Conservation (phyloP, 2,888 invertebrate species). For the Hololepta plana region DNA sequence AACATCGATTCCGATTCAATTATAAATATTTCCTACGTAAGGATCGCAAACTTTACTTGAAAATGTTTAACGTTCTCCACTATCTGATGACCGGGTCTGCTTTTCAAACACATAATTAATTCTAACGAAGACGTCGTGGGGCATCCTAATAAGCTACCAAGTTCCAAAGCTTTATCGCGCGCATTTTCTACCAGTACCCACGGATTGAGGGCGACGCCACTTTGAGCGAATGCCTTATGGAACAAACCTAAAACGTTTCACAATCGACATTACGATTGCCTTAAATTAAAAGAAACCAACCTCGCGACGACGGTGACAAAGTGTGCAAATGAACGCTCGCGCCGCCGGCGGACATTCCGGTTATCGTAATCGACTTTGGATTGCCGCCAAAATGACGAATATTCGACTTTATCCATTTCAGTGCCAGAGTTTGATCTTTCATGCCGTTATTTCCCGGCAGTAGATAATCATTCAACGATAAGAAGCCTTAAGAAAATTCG, state of each 20-base stretch:
- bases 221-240: slow-evolving; percentile 45
- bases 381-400: slow-evolving; percentile 55
- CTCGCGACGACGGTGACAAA: slow-evolving; percentile 41
- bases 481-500: slow-evolving; percentile 41
- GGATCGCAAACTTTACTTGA: too few relatives aligned
- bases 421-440: slow-evolving; percentile 52
- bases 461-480: slow-evolving; percentile 50
- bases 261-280: too few relatives aligned
- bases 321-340: slow-evolving; percentile 58
- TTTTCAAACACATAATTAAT: slow-evolving; percentile 45
- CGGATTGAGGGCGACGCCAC: slow-evolving; percentile 47
- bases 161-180: slow-evolving; percentile 37
- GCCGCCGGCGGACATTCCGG: slow-evolving; percentile 57
- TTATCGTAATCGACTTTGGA: slow-evolving; percentile 44
- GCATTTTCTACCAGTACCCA: slow-evolving; percentile 37
- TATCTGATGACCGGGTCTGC: slow-evolving; percentile 39
- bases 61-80: slow-evolving; percentile 38
- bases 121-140: slow-evolving; percentile 31
- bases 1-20: too few relatives aligned
- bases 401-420: slow-evolving; percentile 51
- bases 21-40: too few relatives aligned
- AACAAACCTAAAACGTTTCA: slow-evolving; percentile 31
- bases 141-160: slow-evolving; percentile 45
- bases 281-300: too few relatives aligned
- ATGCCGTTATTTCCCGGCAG: slow-evolving; percentile 56